These are phyloP conservation scores for Heterocephalus glaber DNA, from an alignment of 2,113 vertebrate genomes.

Conservation along the genomic window DNA sequence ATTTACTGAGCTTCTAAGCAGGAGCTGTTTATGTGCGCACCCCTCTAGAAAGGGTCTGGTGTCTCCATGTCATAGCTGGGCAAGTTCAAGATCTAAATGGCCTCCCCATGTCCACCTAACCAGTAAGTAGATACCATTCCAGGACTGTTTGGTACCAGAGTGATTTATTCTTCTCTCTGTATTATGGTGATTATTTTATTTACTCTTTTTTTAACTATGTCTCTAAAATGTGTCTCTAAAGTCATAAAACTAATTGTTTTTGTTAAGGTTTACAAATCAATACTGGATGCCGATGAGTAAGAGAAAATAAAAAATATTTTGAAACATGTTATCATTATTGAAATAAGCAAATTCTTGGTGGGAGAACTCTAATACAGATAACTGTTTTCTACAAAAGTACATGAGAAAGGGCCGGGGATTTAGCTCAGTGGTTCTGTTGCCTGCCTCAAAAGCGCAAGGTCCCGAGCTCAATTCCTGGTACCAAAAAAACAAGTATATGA, in stretches of 20 bases:
- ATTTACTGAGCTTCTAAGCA: background rate
- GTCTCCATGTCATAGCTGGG: background rate
- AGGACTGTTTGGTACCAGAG: background rate
- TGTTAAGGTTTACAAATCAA: background rate
- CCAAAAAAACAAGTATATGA: too few relatives aligned
- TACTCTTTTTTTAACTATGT: background rate
- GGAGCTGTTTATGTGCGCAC: background rate
- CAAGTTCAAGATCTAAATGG: background rate
- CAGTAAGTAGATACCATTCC: background rate
- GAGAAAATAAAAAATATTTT: constrained; percentile 13
- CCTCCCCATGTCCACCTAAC: background rate
- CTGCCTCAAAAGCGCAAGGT: too few relatives aligned
- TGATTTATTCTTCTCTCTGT: background rate
- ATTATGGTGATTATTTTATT: background rate
- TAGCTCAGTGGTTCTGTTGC: too few relatives aligned
- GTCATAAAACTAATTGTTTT: background rate
- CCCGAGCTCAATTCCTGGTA: too few relatives aligned
- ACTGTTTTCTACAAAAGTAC: background rate
- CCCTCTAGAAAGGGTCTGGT: background rate
- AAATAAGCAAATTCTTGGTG: background rate
- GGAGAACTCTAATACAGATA: background rate
- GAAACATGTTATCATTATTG: background rate
- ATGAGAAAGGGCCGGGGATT: too few relatives aligned
- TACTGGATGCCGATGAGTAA: background rate
- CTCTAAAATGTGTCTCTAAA: background rate